Evolutionary conservation across 35 echinoderm and acorn worm species (phyloP).

Genomic region (Eucidaris tribuloides): DNA sequence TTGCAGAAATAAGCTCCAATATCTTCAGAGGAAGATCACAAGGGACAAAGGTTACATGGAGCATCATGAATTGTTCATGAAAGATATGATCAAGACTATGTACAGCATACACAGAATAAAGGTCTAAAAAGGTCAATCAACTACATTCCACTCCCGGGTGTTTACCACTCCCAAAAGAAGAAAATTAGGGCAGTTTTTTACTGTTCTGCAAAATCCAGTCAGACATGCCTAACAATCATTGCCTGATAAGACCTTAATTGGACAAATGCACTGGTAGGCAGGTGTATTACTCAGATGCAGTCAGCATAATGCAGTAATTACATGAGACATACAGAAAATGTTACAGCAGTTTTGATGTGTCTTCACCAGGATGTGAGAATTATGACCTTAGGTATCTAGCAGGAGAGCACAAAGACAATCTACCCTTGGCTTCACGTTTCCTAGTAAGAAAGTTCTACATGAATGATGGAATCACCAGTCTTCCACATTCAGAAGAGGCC

Average conservation of each 20-base stretch:
- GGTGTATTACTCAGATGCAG: conserved; percentile 52
- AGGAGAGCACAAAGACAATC: conserved; percentile 4
- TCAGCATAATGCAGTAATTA: conserved; percentile 39
- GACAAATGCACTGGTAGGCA: conserved; percentile 26
- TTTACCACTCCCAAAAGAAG: conserved; percentile 7
- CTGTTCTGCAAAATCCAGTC: conserved; percentile 2
- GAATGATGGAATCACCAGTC: conserved; percentile 50
- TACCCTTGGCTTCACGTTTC: conserved; percentile 31
- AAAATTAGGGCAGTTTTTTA: conserved; percentile 32
- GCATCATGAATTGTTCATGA: conserved; percentile 16
- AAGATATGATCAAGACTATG: background rate
- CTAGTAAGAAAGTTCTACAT: conserved; percentile 38
- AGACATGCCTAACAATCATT: conserved; percentile 22
- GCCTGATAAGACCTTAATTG: conserved; percentile 12
- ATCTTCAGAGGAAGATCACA: conserved; percentile 40
- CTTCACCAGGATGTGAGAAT: conserved; percentile 75
- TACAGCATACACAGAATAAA: conserved; percentile 4
- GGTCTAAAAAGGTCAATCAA: background rate
- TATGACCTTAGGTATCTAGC: conserved; percentile 61
- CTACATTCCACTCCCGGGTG: conserved; percentile 44
- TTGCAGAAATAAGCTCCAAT: conserved; percentile 1
- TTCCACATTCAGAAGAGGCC: conserved; percentile 23
- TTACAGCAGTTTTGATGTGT: conserved; percentile 26
- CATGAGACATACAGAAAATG: conserved; percentile 37
- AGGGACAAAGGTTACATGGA: background rate